Evolutionary conservation across 2,113 vertebrate genomes (phyloP).

Genomic region (Sylvilagus bachmani): DNA sequence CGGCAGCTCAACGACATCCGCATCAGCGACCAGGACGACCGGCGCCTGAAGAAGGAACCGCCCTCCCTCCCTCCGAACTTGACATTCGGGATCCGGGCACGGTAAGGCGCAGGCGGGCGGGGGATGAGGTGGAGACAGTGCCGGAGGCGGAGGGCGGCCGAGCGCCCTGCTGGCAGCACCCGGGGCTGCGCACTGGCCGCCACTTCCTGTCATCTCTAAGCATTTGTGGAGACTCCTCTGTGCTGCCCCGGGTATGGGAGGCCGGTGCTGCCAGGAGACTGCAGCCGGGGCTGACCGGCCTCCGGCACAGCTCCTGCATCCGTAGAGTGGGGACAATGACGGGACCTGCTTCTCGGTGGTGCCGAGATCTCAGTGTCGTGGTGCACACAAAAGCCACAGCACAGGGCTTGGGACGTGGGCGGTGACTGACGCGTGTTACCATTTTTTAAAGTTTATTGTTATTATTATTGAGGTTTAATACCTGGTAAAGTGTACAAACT

Average conservation of each 20-base stretch:
- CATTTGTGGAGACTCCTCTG: not conserved
- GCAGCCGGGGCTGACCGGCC: not conserved
- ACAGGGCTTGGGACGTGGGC: too few species aligned
- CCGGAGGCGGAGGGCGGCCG: too few species aligned
- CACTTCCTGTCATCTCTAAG: not conserved
- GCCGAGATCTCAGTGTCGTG: not conserved
- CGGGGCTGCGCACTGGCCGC: not conserved
- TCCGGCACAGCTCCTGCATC: not conserved
- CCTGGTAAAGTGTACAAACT: not conserved
- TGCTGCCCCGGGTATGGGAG: not conserved
- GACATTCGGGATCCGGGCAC: slow-evolving; percentile 86
- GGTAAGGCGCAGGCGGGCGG: slow-evolving; percentile 85
- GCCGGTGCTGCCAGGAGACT: not conserved
- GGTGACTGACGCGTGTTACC: too few species aligned
- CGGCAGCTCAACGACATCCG: slow-evolving; percentile 85
- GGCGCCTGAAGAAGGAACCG: slow-evolving; percentile 11
- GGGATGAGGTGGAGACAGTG: not conserved
- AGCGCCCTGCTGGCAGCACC: too few species aligned
- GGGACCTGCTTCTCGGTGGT: not conserved
- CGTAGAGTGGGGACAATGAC: not conserved
- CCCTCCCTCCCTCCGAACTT: slow-evolving; percentile 75
- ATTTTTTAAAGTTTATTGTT: too few species aligned
- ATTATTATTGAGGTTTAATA: not conserved
- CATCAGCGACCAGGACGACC: slow-evolving; percentile 40
- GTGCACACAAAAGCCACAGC: not conserved